Conservation (phyloP, 2,797 vertebrate species). For the Epinephelus awoara region DNA sequence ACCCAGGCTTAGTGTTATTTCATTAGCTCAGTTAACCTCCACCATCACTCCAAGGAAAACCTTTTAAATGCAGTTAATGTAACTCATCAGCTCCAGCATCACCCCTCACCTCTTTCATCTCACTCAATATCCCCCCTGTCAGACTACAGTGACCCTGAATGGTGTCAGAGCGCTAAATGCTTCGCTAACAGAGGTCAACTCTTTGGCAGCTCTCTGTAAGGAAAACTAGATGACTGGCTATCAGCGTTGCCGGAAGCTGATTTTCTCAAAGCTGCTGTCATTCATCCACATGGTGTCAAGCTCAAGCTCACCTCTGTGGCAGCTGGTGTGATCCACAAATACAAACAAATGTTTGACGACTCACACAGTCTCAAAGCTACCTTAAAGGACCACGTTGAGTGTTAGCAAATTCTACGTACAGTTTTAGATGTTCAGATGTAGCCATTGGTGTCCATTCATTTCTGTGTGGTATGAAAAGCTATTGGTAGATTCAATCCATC, state of each 20-base stretch:
- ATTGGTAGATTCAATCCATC: background rate
- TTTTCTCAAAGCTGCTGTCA: constrained; percentile 48
- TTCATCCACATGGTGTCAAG: constrained; percentile 34
- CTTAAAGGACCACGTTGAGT: background rate
- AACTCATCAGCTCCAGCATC: constrained; percentile 25
- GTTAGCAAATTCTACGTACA: background rate
- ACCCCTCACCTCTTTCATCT: constrained; percentile 22
- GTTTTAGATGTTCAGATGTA: background rate
- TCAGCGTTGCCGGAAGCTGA: constrained; percentile 10
- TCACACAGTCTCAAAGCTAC: background rate
- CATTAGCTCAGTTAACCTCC: constrained; percentile 49
- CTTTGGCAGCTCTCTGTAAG: constrained; percentile 28
- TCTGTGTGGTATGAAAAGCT: background rate
- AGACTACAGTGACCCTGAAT: constrained; percentile 43
- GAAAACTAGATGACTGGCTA: constrained; percentile 35
- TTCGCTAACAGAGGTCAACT: constrained; percentile 52
- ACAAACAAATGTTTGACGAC: background rate
- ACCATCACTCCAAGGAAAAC: constrained; percentile 47
- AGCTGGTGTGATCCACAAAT: background rate
- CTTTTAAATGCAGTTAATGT: constrained; percentile 73
- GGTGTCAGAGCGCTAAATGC: constrained; percentile 46
- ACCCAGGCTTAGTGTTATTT: constrained; percentile 52
- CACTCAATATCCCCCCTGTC: constrained; percentile 22
- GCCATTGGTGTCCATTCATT: background rate
- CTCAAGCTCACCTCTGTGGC: constrained; percentile 4